Conservation (phyloP, 2,888 invertebrate species). For the Meloe dianella region DNA sequence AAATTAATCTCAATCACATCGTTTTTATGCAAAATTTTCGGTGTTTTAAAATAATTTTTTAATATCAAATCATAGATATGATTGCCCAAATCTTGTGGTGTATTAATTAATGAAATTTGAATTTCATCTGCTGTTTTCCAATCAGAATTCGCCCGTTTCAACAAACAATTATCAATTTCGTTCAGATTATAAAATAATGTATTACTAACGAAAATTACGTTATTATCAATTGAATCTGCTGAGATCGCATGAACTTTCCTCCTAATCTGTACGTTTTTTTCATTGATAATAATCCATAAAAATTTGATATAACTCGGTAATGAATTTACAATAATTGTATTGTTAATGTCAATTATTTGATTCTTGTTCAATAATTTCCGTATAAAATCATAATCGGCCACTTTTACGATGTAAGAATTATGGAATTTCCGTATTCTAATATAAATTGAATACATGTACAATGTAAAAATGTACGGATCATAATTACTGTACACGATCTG, state of each 20-base stretch:
- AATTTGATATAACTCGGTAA: slow-evolving; percentile 26
- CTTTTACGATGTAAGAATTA: slow-evolving; percentile 39
- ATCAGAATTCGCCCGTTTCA: slow-evolving; percentile 23
- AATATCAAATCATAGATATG: slow-evolving; percentile 65
- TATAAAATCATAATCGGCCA: slow-evolving; percentile 41
- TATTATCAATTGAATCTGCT: slow-evolving; percentile 16
- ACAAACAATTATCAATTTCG: slow-evolving; percentile 15
- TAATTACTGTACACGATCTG: slow-evolving; percentile 40
- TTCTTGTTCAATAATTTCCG: slow-evolving; percentile 27
- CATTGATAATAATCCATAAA: slow-evolving; percentile 12
- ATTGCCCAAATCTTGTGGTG: slow-evolving; percentile 59
- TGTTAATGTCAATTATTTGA: slow-evolving; percentile 46
- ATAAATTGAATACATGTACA: slow-evolving; percentile 54
- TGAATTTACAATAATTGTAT: slow-evolving; percentile 44
- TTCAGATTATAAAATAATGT: slow-evolving; percentile 32
- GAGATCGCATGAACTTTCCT: slow-evolving; percentile 30
- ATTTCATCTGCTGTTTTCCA: slow-evolving; percentile 51
- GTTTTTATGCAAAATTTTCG: slow-evolving; percentile 68
- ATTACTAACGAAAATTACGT: slow-evolving; percentile 14
- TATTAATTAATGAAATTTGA: slow-evolving; percentile 51
- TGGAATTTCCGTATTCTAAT: slow-evolving; percentile 43
- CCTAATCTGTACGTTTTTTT: slow-evolving; percentile 15
- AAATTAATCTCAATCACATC: slow-evolving; percentile 72
- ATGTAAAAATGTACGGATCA: slow-evolving; percentile 49
- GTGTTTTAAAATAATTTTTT: slow-evolving; percentile 71